Evolutionary conservation across 1,140 invertebrate species (phyloP).

Genomic region (Zelostemma sp.): DNA sequence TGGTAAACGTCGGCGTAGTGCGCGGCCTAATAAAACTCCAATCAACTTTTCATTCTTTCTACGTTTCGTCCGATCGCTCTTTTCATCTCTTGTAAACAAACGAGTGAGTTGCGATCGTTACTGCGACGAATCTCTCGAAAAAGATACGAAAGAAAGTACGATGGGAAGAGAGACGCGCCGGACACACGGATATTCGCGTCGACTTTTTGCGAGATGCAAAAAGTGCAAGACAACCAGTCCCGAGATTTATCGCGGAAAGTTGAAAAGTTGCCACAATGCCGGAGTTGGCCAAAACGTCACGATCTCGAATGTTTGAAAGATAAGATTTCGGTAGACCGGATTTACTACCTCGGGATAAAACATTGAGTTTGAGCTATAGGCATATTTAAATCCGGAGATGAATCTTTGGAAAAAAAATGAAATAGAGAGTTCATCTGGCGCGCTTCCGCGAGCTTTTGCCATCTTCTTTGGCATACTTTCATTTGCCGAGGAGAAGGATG

Average conservation of each 20-base stretch:
- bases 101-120: too few species aligned
- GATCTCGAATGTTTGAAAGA: conserved; percentile 42
- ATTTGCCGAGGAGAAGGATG: conserved; percentile 13
- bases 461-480: not conserved
- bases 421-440: conserved; percentile 3
- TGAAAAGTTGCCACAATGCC: conserved; percentile 42
- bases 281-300: conserved; percentile 27
- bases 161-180: conserved; percentile 12
- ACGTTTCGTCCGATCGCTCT: too few species aligned
- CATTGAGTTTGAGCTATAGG: conserved; percentile 6
- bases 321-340: conserved; percentile 54
- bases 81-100: too few species aligned
- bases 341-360: conserved; percentile 38
- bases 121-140: too few species aligned
- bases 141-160: not conserved
- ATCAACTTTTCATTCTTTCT: conserved; percentile 30
- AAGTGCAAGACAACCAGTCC: conserved; percentile 11
- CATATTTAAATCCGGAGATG: conserved; percentile 21
- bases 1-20: conserved; percentile 39
- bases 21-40: conserved; percentile 44
- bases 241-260: conserved; percentile 51
- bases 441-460: not conserved
- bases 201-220: conserved; percentile 25
- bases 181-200: conserved; percentile 2
- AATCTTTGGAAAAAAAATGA: conserved; percentile 21